phyloP scores from a whole-genome alignment of 2,797 vertebrate genomes.

The Hozukius guyotensis region DNA sequence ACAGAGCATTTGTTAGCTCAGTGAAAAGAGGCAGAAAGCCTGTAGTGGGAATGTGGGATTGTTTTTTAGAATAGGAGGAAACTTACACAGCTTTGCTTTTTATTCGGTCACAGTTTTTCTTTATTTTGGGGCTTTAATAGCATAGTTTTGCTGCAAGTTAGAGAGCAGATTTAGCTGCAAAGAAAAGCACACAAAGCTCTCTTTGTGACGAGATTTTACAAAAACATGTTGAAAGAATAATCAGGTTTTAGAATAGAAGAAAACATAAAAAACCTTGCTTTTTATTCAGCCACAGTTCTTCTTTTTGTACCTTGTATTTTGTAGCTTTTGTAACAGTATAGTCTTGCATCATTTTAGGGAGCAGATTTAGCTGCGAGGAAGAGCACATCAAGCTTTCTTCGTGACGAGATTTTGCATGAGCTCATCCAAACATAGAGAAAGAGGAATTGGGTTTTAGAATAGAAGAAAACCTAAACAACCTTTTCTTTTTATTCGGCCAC shows the following conservation, averaged over 20 bases:
- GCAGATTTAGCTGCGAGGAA: neutral
- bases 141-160: neutral
- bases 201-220: too few relatives aligned
- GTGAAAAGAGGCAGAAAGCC: neutral
- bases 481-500: neutral
- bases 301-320: neutral
- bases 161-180: neutral
- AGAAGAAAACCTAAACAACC: neutral
- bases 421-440: constrained; percentile 22
- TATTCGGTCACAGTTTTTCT: neutral
- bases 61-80: neutral
- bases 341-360: too few relatives aligned
- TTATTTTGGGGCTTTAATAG: neutral
- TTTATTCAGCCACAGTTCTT: too few relatives aligned
- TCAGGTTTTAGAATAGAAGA: neutral
- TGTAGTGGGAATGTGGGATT: neutral
- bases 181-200: neutral
- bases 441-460: neutral
- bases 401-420: neutral
- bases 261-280: neutral
- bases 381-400: neutral
- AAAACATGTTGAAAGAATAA: neutral
- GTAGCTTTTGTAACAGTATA: neutral
- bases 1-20: neutral
- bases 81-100: neutral